Evolutionary conservation across 2,113 vertebrate species (phyloP).

Genomic region (Ranitomeya imitator): DNA sequence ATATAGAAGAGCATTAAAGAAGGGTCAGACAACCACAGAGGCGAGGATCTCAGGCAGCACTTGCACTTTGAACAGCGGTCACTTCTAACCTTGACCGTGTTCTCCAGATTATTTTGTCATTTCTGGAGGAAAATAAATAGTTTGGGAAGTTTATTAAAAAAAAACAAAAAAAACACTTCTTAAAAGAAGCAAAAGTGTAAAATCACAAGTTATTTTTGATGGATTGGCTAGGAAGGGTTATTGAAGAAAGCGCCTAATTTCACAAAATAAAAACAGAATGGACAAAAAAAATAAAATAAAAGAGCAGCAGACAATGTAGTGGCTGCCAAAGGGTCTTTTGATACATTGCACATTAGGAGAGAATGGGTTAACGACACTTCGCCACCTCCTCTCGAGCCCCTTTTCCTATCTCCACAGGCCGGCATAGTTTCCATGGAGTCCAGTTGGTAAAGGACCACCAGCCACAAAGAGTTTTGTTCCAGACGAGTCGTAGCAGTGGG

Average conservation of each 20-base stretch:
- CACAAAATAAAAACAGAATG: slow-evolving; percentile 39
- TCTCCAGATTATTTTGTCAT: not conserved
- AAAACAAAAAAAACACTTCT: slow-evolving; percentile 16
- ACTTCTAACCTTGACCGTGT: not conserved
- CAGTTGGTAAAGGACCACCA: slow-evolving; percentile 94
- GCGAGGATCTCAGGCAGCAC: not conserved
- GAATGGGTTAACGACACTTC: not conserved
- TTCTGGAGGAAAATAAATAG: slow-evolving; percentile 55
- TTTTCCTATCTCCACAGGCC: slow-evolving; percentile 91
- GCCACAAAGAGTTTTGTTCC: slow-evolving; percentile 98
- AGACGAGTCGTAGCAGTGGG: slow-evolving; percentile 97
- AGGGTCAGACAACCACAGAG: not conserved
- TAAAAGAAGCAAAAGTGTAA: slow-evolving; percentile 14
- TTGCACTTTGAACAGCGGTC: not conserved
- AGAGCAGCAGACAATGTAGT: not conserved
- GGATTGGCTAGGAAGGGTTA: slow-evolving; percentile 62
- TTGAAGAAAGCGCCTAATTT: slow-evolving; percentile 45
- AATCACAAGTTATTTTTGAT: not conserved
- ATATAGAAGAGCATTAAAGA: not conserved
- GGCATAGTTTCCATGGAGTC: slow-evolving; percentile 96
- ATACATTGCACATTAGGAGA: slow-evolving; percentile 64
- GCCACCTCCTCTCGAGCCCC: not conserved
- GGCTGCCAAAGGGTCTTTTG: not conserved
- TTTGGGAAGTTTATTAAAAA: slow-evolving; percentile 8
- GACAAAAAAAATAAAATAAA: not conserved